phyloP scores from a whole-genome alignment of 2,113 vertebrate species.

The Vulpes lagopus region DNA sequence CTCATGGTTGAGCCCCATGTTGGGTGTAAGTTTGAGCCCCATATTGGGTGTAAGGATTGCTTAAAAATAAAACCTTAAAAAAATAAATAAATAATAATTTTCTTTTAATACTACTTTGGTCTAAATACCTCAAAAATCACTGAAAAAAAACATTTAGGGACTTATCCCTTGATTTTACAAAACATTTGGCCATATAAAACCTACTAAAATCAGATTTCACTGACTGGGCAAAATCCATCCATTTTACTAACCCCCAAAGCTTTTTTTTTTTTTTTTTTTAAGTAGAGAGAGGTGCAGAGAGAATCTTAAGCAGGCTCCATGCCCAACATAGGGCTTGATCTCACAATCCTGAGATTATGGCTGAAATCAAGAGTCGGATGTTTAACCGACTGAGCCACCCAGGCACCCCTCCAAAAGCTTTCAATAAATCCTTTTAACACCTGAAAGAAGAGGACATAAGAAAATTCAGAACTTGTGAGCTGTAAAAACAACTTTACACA shows the following conservation, averaged over 20 bases:
- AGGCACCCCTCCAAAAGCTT: not conserved
- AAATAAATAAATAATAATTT: not conserved
- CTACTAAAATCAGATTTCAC: not conserved
- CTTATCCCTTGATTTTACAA: not conserved
- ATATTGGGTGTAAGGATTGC: not conserved
- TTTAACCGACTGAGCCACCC: not conserved
- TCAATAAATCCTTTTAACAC: slow-evolving; percentile 17
- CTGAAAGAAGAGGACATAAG: slow-evolving; percentile 6
- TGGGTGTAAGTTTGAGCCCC: not conserved
- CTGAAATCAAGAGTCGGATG: not conserved
- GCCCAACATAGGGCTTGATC: too few relatives aligned
- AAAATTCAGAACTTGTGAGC: slow-evolving; percentile 1
- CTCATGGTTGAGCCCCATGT: not conserved
- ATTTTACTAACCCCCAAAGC: not conserved
- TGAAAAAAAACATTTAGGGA: not conserved
- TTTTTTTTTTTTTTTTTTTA: not conserved
- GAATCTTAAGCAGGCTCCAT: too few relatives aligned
- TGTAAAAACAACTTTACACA: slow-evolving; percentile 72
- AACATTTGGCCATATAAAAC: not conserved
- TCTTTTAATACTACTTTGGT: not conserved
- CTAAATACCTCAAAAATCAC: slow-evolving; percentile 20
- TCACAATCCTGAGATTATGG: not conserved
- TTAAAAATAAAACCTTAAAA: not conserved
- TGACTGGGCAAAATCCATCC: not conserved
- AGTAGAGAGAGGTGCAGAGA: not conserved